Conservation (phyloP, 2,797 vertebrate genomes). For the Hypotaenidia philippensis region DNA sequence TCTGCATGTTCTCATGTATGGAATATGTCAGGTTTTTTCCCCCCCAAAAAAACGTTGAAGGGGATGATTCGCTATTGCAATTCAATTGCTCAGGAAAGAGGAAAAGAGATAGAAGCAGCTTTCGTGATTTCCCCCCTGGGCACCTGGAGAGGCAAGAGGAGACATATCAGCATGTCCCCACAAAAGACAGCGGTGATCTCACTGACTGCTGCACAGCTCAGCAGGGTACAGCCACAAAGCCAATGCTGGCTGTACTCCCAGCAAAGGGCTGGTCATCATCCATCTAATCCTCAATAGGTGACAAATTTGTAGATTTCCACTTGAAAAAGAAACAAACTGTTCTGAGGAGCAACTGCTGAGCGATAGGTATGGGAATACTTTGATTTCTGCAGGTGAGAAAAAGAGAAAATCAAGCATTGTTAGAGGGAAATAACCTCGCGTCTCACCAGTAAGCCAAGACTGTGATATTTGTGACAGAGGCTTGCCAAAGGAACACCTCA, state of each 20-base stretch:
- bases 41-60: background rate
- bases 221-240: background rate
- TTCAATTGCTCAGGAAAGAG: background rate
- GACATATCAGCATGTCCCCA: background rate
- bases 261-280: constrained; percentile 12
- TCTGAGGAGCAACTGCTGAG: constrained; percentile 10
- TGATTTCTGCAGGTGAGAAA: constrained; percentile 31
- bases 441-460: background rate
- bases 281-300: constrained; percentile 28
- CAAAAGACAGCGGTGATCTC: background rate
- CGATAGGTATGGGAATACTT: constrained; percentile 23
- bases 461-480: background rate
- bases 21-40: background rate
- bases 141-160: background rate
- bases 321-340: constrained; percentile 42
- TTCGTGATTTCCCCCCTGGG: background rate
- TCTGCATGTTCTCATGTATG: background rate
- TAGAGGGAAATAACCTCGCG: background rate
- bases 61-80: background rate
- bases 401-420: background rate
- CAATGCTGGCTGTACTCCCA: background rate
- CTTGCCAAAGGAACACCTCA: accelerated
- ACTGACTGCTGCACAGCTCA: background rate
- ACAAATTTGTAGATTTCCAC: constrained; percentile 23
- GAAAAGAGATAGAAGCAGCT: background rate